Evolutionary conservation across 2,888 invertebrate genomes (phyloP), one percentile per base, ranked within the genome.

Genomic region (Drosophila mimica): DNA sequence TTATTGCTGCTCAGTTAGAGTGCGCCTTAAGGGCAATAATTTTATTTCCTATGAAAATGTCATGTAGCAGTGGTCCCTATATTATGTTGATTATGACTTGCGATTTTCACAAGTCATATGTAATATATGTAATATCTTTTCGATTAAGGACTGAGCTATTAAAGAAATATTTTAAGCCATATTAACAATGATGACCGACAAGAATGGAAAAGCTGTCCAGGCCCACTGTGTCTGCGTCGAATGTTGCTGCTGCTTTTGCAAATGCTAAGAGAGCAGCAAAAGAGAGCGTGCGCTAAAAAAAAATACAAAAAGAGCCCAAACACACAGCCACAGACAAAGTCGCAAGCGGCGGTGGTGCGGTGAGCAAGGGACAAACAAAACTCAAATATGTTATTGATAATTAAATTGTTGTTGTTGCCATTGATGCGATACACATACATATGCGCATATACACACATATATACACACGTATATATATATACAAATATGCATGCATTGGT

Each of bases 381-480:
- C 81, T 75, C 70, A 81, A 82, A 87, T 82, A 87, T 82, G 83
- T 81, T 82, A 87, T 82, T 83, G 82, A 82, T 87, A 87, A 82
- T 87, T 82, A 83, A 83, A 75, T 36, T 36, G 81, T 67, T 74
- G 67, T 62, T 76, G 67, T 63, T 76, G 61, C 70, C 56, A 64
- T 63, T 56, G 56, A 67, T 77, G 62, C 63, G 62, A 57, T 63
- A 51, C 40, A 43, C 46, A 38, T 34, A 28, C 52, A n/a, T 49
- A 40, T 49, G 2, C 38, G 8, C 17, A 17, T 8, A 38, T 8
- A 38, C 38, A 34, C 31, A 31, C 31, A 54, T 58, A 38, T 33
- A 38, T 51, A 36, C n/a, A 34, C 46, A 13, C 31, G 36, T 20
- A 34, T 43, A 28, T 58, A n/a, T 36, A 9, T 43, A 9, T 25